Evolutionary conservation across 2,113 vertebrate genomes (phyloP).

Genomic region (Poeciliopsis occidentalis): DNA sequence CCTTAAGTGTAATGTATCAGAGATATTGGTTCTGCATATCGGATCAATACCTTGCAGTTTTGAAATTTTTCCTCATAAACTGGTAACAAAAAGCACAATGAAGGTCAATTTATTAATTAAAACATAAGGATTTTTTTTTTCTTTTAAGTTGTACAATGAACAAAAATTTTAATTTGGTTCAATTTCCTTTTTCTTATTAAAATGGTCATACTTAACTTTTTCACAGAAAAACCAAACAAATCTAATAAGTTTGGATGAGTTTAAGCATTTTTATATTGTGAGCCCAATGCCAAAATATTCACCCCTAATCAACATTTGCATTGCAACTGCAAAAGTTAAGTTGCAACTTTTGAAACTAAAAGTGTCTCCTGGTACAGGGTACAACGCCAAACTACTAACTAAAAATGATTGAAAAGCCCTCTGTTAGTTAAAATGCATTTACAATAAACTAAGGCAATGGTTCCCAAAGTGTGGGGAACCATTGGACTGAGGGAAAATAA

Average conservation of each 20-base stretch:
- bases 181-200: too few species aligned
- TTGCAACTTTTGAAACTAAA: background rate
- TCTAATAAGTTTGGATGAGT: too few species aligned
- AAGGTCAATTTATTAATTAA: background rate
- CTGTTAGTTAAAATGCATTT: background rate
- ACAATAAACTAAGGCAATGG: background rate
- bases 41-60: too few species aligned
- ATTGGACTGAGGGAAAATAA: too few species aligned
- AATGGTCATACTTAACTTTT: too few species aligned
- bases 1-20: too few species aligned
- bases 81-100: background rate
- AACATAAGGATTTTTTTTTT: background rate
- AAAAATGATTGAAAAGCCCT: background rate
- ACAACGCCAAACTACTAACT: background rate
- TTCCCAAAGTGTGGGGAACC: too few species aligned
- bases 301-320: background rate
- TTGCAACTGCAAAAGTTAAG: too few species aligned
- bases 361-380: background rate
- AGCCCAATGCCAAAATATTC: background rate
- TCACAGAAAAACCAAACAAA: too few species aligned
- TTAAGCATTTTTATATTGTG: too few species aligned
- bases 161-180: background rate
- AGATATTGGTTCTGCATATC: too few species aligned
- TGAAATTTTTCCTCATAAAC: background rate
- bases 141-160: background rate